phyloP scores from a whole-genome alignment of 2,888 invertebrate species.

The Drosophila antonietae region DNA sequence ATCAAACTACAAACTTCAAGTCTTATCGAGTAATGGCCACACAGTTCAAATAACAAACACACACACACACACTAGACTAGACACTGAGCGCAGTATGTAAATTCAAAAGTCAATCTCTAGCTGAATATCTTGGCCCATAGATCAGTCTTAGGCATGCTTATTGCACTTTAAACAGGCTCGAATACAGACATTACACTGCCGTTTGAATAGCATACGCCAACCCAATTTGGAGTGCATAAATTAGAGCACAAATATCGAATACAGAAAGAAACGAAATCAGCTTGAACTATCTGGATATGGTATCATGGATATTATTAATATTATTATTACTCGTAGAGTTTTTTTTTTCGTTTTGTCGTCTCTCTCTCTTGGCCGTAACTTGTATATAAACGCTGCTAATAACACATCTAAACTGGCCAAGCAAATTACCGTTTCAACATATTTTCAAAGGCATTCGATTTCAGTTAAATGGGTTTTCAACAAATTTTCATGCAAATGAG shows the following conservation, averaged over 20 bases:
- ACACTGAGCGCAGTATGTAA: constrained; percentile 27
- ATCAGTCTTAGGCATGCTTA: constrained; percentile 72
- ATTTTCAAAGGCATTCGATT: constrained; percentile 59
- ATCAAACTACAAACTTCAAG: constrained; percentile 43
- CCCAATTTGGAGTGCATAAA: constrained; percentile 70
- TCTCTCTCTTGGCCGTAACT: constrained; percentile 58
- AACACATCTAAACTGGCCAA: constrained; percentile 75
- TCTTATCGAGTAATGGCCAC: constrained; percentile 39
- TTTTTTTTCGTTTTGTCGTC: constrained; percentile 4
- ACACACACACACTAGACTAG: constrained; percentile 1
- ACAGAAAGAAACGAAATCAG: constrained; percentile 45
- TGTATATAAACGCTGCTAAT: constrained; percentile 78
- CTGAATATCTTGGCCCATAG: constrained; percentile 54
- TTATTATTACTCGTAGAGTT: constrained; percentile 6
- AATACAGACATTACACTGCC: constrained; percentile 79
- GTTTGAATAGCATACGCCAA: constrained; percentile 70
- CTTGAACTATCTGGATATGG: constrained; percentile 28
- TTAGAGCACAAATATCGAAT: constrained; percentile 55
- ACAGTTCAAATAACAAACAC: constrained; percentile 35
- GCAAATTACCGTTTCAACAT: constrained; percentile 79
- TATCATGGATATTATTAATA: constrained; percentile 25
- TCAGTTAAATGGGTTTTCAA: constrained; percentile 73
- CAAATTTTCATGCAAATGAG: constrained; percentile 77
- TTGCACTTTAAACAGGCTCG: constrained; percentile 73
- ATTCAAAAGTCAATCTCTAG: constrained; percentile 37